Base-by-base conservation (phyloP, 2,113 vertebrate genomes). In the Dissostichus mawsoni region DNA sequence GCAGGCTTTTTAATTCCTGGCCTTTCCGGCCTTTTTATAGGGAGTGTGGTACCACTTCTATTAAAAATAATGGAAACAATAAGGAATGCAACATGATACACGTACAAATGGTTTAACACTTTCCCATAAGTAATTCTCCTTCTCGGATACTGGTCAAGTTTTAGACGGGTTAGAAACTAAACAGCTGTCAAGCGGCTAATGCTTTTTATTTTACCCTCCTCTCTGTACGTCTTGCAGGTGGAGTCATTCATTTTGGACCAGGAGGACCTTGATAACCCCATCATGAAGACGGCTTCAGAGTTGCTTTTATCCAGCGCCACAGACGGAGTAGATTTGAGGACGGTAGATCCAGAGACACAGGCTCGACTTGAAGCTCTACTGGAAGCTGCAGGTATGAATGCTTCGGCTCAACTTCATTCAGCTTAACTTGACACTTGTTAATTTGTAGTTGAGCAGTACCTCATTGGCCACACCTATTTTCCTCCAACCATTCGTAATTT, bases 181-280 rank as follows among this genome's bases (percentile, higher is more conserved):
- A 11, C 29, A 5, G 18, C 10, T 20, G 1, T 23, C 12, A 55
- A 57, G 23, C n/a, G 8, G 64, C 47, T 25, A 16, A 58, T 53
- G 0, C 29, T 33, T 69, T 25, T 18, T 59, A 14, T 53, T 65
- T 76, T n/a, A 50, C 50, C 48, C 33, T 65, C 41, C 45, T 83
- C 12, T 83, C 36, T 50, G 45, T 79, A 3, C 67, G 10, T 44
- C 52, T 69, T 25, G 8, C 50, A 99, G 98, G 98, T 99, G 77
- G 98, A 99, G 93, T 99, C 98, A 36, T 99, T 99, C 93, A 99
- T 99, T 93, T 94, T 99, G 96, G 98, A 99, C 94, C 98, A 99
- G 96, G 98, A 99, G 92, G 98, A 99, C 94, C 94, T 99, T 91
- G 98, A 99, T 95, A 99, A 98, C 94, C 97, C 98, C 76, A 98